A percentile compares a stretch with the other conserved stretches of the same genome.
Evolutionary conservation across 2,888 invertebrate species (phyloP).

Genomic region (Aphidius colemani): DNA sequence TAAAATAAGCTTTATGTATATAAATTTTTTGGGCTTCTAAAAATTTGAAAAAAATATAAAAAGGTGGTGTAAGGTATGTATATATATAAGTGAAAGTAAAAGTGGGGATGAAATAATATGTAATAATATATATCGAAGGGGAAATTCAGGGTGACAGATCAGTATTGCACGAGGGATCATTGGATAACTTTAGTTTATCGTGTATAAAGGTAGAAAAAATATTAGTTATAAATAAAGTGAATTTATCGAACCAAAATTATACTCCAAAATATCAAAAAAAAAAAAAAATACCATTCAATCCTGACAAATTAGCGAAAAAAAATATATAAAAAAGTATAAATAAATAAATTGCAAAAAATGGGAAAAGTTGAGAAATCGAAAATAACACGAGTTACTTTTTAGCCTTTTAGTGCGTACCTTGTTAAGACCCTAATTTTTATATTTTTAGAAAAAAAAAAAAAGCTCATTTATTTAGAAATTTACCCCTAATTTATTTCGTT

Average conservation of each 20-base stretch:
- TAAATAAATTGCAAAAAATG: no score
- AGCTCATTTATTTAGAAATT: no score
- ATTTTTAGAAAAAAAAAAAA: not conserved
- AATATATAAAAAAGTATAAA: not conserved
- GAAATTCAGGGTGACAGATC: conserved; percentile 45
- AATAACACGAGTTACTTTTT: no score
- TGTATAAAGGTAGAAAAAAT: not conserved
- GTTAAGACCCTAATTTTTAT: conserved; percentile 29
- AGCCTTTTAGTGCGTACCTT: no score
- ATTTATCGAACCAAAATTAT: no score
- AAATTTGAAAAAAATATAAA: conserved; percentile 12
- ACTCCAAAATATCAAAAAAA: no score
- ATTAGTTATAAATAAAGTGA: conserved; percentile 27
- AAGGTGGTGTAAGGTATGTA: conserved; percentile 3
- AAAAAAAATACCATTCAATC: no score
- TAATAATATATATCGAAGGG: conserved; percentile 30
- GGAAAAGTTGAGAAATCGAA: no score
- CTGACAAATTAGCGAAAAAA: not conserved
- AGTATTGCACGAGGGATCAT: conserved; percentile 16
- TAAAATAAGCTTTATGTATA: no score
- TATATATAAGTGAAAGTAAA: no score
- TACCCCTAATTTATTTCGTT: no score
- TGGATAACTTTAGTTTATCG: no score
- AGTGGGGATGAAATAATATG: conserved; percentile 20
- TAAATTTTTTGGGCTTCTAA: not conserved